Conservation (phyloP, 1,140 invertebrate genomes). For the Diplogasteroides magnus region DNA sequence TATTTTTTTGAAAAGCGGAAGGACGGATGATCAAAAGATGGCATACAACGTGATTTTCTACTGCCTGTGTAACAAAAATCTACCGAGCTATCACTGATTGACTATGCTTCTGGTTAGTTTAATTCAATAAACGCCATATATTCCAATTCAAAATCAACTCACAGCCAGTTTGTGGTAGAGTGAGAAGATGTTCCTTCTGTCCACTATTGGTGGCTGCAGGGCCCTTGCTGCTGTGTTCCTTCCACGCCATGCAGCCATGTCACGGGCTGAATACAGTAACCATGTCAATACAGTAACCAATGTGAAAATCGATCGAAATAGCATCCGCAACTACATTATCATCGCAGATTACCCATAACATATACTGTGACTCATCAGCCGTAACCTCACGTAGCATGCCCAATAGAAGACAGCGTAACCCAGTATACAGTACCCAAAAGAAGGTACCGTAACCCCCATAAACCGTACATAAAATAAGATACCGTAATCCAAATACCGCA, state of each 20-base stretch:
- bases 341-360: conserved; percentile 15
- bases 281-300: neutral
- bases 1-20: too few relatives aligned
- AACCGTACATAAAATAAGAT: too few relatives aligned
- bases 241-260: conserved; percentile 17
- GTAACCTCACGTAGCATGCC: conserved; percentile 5
- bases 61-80: too few relatives aligned
- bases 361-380: conserved; percentile 7
- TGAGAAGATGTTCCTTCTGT: conserved; percentile 30
- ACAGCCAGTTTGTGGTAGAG: conserved; percentile 21
- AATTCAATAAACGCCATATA: neutral
- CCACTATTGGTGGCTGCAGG: conserved; percentile 27
- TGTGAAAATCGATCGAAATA: neutral
- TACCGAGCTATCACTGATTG: neutral
- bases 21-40: too few relatives aligned
- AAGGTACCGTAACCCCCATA: too few relatives aligned
- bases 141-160: too few relatives aligned
- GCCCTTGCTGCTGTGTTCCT: conserved; percentile 21
- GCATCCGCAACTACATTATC: conserved; percentile 12
- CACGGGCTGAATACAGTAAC: neutral
- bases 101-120: conserved; percentile 1
- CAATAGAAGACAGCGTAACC: neutral
- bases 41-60: too few relatives aligned
- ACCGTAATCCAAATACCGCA: too few relatives aligned
- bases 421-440: neutral